A percentile compares a stretch with the other conserved stretches of the same genome.
Evolutionary conservation across 2,113 vertebrate genomes (phyloP).

Genomic region (Sarotherodon lohbergeri): DNA sequence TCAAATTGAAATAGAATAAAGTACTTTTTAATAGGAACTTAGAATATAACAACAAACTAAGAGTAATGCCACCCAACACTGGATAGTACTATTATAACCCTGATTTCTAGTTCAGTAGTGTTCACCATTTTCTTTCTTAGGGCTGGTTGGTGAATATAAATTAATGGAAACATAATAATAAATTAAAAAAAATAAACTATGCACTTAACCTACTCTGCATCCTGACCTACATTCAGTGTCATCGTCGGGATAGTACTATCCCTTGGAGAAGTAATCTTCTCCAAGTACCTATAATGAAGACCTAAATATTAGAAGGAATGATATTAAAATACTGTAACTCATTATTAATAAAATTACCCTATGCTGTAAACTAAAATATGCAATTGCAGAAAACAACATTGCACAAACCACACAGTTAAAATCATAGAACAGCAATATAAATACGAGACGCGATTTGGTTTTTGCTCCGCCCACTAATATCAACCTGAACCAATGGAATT

Average conservation of each 20-base stretch:
- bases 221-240: neutral
- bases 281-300: neutral
- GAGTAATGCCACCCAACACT: neutral
- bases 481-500: neutral
- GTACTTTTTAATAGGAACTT: neutral
- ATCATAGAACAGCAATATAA: neutral
- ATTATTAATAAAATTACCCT: neutral
- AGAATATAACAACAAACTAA: neutral
- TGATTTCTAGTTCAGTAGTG: neutral
- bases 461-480: neutral
- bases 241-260: neutral
- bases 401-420: neutral
- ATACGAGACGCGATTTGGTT: accelerated
- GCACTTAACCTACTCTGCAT: neutral
- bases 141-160: neutral
- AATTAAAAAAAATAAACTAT: neutral
- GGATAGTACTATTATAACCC: neutral
- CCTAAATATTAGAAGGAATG: neutral
- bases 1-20: neutral
- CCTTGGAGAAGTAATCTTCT: neutral
- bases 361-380: neutral
- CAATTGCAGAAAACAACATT: neutral
- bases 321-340: neutral
- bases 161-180: neutral
- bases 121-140: neutral